A percentile compares a stretch with the other conserved stretches of the same genome.
Conservation (phyloP, 2,888 invertebrate genomes). For the Eulithis prunata region DNA sequence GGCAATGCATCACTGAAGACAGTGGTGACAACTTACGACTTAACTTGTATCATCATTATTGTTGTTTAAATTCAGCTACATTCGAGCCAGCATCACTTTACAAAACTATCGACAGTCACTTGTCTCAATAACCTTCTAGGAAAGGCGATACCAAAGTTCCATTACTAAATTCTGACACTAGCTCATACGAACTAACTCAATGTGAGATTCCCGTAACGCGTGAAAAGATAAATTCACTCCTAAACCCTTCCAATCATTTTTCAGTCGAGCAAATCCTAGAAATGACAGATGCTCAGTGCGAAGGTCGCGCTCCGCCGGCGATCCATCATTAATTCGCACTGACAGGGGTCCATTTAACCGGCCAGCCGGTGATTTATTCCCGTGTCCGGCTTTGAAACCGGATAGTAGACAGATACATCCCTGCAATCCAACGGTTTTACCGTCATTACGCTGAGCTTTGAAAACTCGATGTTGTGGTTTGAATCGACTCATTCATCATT, state of each 20-base stretch:
- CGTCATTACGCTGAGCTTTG: slow-evolving; percentile 45
- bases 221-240: slow-evolving; percentile 16
- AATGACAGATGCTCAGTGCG: slow-evolving; percentile 39
- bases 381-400: slow-evolving; percentile 45
- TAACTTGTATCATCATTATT: no score
- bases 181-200: no score
- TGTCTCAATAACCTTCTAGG: no score
- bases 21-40: no score
- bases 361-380: slow-evolving; percentile 51
- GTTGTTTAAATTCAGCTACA: no score
- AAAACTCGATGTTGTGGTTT: slow-evolving; percentile 13
- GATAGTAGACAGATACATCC: slow-evolving; percentile 34
- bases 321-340: slow-evolving; percentile 51
- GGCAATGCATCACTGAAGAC: no score
- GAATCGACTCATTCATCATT: slow-evolving; percentile 5
- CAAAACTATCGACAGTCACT: no score
- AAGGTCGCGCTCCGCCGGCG: slow-evolving; percentile 41
- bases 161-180: no score
- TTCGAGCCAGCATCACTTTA: no score
- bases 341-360: slow-evolving; percentile 49
- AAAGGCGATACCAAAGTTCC: no score
- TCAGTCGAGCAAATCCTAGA: slow-evolving; percentile 33
- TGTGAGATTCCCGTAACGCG: background rate
- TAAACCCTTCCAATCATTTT: slow-evolving; percentile 35
- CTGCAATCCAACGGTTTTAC: slow-evolving; percentile 37